Conservation (phyloP, 2,797 vertebrate genomes). For the Eupleurogrammus muticus region DNA sequence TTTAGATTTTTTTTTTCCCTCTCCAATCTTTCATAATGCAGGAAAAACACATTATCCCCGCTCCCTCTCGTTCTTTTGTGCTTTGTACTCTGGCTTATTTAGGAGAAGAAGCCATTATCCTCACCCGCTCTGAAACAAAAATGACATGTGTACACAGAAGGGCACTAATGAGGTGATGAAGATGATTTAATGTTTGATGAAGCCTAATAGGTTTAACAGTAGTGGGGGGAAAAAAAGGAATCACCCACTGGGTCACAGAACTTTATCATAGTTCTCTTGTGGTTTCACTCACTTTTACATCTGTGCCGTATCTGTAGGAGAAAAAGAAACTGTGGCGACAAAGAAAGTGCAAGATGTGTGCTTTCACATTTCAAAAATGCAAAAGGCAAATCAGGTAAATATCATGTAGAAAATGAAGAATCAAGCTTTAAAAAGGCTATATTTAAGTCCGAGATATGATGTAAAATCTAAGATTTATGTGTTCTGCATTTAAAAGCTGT, state of each 20-base stretch:
- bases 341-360: not conserved
- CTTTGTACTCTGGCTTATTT: slow-evolving; percentile 52
- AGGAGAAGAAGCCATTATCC: slow-evolving; percentile 60
- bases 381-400: slow-evolving; percentile 2
- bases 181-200: slow-evolving; percentile 49
- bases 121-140: slow-evolving; percentile 39
- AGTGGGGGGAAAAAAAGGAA: slow-evolving; percentile 20
- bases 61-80: slow-evolving; percentile 47
- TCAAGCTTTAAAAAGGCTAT: not conserved
- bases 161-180: slow-evolving; percentile 66
- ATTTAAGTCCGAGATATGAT: not conserved
- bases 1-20: slow-evolving; percentile 59
- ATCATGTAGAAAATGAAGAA: slow-evolving; percentile 6
- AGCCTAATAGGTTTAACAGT: slow-evolving; percentile 55
- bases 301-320: slow-evolving; percentile 20
- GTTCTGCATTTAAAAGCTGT: too few species aligned
- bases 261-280: slow-evolving; percentile 32
- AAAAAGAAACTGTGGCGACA: slow-evolving; percentile 3
- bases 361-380: not conserved
- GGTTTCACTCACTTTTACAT: slow-evolving; percentile 33
- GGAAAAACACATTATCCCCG: slow-evolving; percentile 61
- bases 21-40: slow-evolving; percentile 38
- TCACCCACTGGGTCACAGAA: slow-evolving; percentile 25
- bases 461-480: not conserved
- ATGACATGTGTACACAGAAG: slow-evolving; percentile 9